A percentile compares a stretch with the other conserved stretches of the same genome.
phyloP scores from a whole-genome alignment of 2,888 invertebrate species.

The Drosophila longiperda region DNA sequence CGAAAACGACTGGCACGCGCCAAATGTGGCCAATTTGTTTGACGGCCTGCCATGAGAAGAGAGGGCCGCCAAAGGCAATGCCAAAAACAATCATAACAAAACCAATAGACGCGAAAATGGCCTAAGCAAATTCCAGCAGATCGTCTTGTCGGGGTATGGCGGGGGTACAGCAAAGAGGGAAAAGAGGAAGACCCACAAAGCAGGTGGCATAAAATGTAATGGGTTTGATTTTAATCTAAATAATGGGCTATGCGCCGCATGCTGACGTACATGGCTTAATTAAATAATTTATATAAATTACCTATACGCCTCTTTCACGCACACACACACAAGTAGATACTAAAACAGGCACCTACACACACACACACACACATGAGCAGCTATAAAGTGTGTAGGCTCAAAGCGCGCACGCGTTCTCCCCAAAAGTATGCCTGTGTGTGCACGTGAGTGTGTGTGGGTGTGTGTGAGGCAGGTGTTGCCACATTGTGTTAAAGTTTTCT shows the following conservation, averaged over 20 bases:
- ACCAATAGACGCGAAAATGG: slow-evolving; percentile 55
- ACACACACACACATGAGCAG: neutral
- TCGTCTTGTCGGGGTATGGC: neutral
- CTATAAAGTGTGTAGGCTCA: slow-evolving; percentile 22
- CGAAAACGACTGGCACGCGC: slow-evolving; percentile 65
- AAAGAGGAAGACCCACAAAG: slow-evolving; percentile 37
- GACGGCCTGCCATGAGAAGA: slow-evolving; percentile 10
- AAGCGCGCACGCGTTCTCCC: slow-evolving; percentile 56
- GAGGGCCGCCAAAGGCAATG: slow-evolving; percentile 43
- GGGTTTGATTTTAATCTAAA: slow-evolving; percentile 80
- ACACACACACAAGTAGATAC: slow-evolving; percentile 23
- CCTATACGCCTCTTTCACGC: slow-evolving; percentile 55
- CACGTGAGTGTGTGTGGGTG: slow-evolving; percentile 9
- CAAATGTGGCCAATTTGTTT: slow-evolving; percentile 74
- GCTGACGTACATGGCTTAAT: slow-evolving; percentile 75
- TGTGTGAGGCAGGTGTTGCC: slow-evolving; percentile 27
- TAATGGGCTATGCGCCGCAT: slow-evolving; percentile 65
- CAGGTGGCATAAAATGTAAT: slow-evolving; percentile 74
- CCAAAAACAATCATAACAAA: slow-evolving; percentile 70
- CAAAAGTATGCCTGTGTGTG: slow-evolving; percentile 12
- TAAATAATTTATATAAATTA: slow-evolving; percentile 78
- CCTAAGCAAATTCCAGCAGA: slow-evolving; percentile 31
- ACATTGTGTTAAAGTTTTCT: slow-evolving; percentile 25
- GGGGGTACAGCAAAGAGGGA: neutral
- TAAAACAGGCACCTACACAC: neutral